A percentile compares a stretch with the other conserved stretches of the same genome.
These are phyloP conservation scores for Sipha flava DNA, from an alignment of 1,140 invertebrate species.

Conservation along the genomic window DNA sequence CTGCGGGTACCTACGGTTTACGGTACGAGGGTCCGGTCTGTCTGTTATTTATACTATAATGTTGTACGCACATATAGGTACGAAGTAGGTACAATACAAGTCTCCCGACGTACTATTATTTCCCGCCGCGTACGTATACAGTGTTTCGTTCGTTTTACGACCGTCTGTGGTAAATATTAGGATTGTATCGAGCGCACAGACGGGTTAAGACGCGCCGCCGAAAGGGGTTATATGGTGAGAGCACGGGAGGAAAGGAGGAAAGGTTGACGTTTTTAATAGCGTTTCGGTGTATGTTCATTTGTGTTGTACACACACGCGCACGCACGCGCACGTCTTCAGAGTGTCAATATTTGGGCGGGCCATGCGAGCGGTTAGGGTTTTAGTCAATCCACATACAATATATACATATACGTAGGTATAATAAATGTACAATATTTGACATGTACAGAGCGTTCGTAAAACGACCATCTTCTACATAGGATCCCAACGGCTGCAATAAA, in stretches of 20 bases:
- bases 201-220: neutral
- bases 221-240: neutral
- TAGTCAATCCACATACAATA: neutral
- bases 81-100: too few relatives aligned
- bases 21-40: neutral
- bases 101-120: neutral
- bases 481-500: too few relatives aligned
- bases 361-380: neutral
- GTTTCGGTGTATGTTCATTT: neutral
- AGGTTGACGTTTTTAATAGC: constrained; percentile 7
- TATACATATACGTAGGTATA: too few relatives aligned
- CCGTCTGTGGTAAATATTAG: constrained; percentile 25
- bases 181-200: neutral
- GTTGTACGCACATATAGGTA: too few relatives aligned
- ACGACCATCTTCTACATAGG: too few relatives aligned
- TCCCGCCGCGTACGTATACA: too few relatives aligned
- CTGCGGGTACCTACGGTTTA: too few relatives aligned
- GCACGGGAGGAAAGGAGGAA: neutral
- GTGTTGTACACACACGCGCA: neutral
- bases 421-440: too few relatives aligned
- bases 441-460: too few relatives aligned
- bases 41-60: neutral
- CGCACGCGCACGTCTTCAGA: neutral
- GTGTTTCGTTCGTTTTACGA: neutral
- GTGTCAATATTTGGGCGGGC: constrained; percentile 22